Percentiles rank a stretch among this genome's conserved stretches.
Evolutionary conservation across 2,888 invertebrate species (phyloP).

Genomic region (Caenorhabditis panamensis): DNA sequence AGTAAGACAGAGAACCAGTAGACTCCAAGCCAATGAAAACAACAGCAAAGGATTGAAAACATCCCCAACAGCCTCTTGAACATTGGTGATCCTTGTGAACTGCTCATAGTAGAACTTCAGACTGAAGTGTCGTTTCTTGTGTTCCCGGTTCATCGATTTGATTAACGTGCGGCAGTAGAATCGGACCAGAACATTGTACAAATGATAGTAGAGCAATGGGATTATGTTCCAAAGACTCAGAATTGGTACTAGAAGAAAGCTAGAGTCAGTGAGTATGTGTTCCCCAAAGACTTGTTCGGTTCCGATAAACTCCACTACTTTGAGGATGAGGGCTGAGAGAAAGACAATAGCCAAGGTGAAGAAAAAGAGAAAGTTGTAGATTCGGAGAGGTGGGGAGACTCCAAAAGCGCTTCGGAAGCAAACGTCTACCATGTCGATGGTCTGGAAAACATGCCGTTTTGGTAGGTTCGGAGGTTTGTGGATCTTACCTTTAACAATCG

Average conservation of each 20-base stretch:
- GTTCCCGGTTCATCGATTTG: conserved; percentile 76
- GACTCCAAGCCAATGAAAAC: conserved; percentile 78
- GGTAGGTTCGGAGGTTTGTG: too few relatives aligned
- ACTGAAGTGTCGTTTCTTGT: conserved; percentile 72
- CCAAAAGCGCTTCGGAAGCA: conserved; percentile 76
- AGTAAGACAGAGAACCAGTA: conserved; percentile 75
- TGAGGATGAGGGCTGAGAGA: conserved; percentile 66
- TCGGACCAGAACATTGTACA: conserved; percentile 71
- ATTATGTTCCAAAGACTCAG: conserved; percentile 78
- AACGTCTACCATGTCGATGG: conserved; percentile 72
- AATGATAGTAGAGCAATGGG: conserved; percentile 77
- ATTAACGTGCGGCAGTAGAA: conserved; percentile 71
- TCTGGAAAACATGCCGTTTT: too few relatives aligned
- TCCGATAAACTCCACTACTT: conserved; percentile 67
- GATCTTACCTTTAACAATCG: conserved; percentile 56
- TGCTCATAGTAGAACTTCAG: conserved; percentile 80
- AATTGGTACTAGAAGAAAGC: conserved; percentile 75
- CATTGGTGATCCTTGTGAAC: conserved; percentile 76
- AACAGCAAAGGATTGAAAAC: conserved; percentile 78
- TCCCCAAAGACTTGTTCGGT: conserved; percentile 61
- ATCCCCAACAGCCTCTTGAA: conserved; percentile 76
- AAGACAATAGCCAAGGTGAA: conserved; percentile 60
- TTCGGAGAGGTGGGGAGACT: conserved; percentile 70
- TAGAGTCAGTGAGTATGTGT: conserved; percentile 57
- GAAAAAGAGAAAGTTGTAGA: conserved; percentile 71